A percentile compares a stretch with the other conserved stretches of the same genome.
Evolutionary conservation across 2,797 vertebrate species (phyloP).

Genomic region (Acridotheres tristis): DNA sequence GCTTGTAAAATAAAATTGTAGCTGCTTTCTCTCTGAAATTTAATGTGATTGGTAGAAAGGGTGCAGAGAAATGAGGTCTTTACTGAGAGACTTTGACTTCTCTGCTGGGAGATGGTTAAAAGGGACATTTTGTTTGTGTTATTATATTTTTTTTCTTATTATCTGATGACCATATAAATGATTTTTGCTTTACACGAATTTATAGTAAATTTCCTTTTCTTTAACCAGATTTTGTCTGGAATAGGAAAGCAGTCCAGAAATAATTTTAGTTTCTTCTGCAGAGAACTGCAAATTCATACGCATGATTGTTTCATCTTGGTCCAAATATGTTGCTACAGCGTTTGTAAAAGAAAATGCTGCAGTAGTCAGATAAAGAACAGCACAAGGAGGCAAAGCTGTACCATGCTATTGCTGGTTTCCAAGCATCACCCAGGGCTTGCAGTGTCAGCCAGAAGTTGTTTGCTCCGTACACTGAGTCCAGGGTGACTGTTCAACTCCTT

Average conservation of each 20-base stretch:
- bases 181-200: neutral
- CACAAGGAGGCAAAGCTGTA: neutral
- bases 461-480: fast-evolving
- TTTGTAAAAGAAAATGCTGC: neutral
- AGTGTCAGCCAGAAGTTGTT: neutral
- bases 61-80: neutral
- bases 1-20: conserved; percentile 1
- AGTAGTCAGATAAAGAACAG: neutral
- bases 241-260: neutral
- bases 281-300: neutral
- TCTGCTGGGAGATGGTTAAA: neutral
- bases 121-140: neutral
- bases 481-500: neutral
- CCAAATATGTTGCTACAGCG: neutral
- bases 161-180: neutral
- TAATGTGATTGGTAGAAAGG: neutral
- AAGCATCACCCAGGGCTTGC: neutral
- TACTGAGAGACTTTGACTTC: neutral
- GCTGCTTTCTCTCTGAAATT: neutral
- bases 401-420: neutral
- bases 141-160: neutral
- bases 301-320: neutral
- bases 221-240: neutral
- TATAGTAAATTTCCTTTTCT: neutral
- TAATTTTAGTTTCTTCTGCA: neutral